Percentiles rank a stretch among this genome's conserved stretches.
Conservation (phyloP, 2,888 invertebrate species). For the Erpobdella octoculata region DNA sequence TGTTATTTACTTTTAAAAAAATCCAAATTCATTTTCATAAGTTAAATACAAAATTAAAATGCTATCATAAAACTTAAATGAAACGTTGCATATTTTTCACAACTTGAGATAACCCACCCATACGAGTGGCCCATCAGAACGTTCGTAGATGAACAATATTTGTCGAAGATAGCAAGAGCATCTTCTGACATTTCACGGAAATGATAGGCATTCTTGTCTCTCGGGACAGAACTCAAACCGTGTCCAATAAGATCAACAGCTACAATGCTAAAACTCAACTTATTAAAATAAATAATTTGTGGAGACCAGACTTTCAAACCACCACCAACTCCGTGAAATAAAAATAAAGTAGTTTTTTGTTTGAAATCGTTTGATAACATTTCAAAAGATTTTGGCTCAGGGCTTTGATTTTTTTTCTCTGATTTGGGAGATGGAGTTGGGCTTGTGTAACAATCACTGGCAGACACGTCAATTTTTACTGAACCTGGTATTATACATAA, state of each 20-base stretch:
- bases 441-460: neutral
- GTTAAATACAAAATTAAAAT: too few species aligned
- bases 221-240: constrained; percentile 61
- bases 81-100: too few species aligned
- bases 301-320: constrained; percentile 61
- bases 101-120: constrained; percentile 57
- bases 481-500: constrained; percentile 15
- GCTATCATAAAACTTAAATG: too few species aligned
- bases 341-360: constrained; percentile 52
- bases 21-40: too few species aligned
- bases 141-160: constrained; percentile 59
- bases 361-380: neutral
- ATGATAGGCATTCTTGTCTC: constrained; percentile 57
- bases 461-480: neutral
- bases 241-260: constrained; percentile 65
- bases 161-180: constrained; percentile 59
- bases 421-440: neutral
- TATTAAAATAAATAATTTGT: constrained; percentile 59
- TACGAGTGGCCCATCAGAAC: constrained; percentile 64
- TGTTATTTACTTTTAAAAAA: too few species aligned
- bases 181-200: constrained; percentile 60
- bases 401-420: neutral
- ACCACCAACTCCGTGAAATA: constrained; percentile 64
- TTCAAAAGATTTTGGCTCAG: neutral
- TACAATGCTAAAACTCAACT: constrained; percentile 59